These are phyloP conservation scores for Cremastinae sp. DNA, from an alignment of 2,888 invertebrate genomes.

Conservation along the genomic window DNA sequence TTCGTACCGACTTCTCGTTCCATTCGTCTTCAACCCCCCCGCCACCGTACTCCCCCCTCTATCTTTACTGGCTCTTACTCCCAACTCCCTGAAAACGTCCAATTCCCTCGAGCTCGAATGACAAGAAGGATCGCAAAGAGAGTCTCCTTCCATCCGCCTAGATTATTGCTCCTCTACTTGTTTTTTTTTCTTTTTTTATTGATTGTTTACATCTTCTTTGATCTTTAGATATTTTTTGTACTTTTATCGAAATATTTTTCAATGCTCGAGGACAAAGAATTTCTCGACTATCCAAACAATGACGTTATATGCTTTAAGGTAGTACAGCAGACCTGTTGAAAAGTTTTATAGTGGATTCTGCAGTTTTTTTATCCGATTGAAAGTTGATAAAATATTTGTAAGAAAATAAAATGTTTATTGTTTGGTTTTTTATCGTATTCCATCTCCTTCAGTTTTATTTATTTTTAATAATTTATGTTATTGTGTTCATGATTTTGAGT, in stretches of 20 bases:
- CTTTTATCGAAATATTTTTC: not conserved
- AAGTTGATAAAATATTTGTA: too few species aligned
- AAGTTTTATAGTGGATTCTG: too few species aligned
- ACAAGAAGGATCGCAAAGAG: conserved; percentile 31
- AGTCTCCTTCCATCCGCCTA: conserved; percentile 1
- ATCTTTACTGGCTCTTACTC: conserved; percentile 50
- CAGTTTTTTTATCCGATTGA: too few species aligned
- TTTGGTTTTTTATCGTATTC: too few species aligned
- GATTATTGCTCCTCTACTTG: not conserved
- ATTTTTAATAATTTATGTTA: too few species aligned
- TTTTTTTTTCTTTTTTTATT: not conserved
- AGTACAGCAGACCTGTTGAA: too few species aligned
- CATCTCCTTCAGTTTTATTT: too few species aligned
- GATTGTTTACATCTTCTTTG: not conserved
- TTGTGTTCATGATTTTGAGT: too few species aligned
- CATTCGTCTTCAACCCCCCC: conserved; percentile 5
- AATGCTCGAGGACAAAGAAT: not conserved
- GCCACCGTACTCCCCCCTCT: conserved; percentile 54
- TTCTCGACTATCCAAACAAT: not conserved
- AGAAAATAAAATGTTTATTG: too few species aligned
- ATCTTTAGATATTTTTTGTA: not conserved
- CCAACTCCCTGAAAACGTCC: conserved; percentile 44
- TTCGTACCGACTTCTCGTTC: conserved; percentile 10
- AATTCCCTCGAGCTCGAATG: conserved; percentile 25
- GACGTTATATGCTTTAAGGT: conserved; percentile 9